Conservation (phyloP, 2,888 invertebrate genomes). For the Nasonovia ribisnigri region DNA sequence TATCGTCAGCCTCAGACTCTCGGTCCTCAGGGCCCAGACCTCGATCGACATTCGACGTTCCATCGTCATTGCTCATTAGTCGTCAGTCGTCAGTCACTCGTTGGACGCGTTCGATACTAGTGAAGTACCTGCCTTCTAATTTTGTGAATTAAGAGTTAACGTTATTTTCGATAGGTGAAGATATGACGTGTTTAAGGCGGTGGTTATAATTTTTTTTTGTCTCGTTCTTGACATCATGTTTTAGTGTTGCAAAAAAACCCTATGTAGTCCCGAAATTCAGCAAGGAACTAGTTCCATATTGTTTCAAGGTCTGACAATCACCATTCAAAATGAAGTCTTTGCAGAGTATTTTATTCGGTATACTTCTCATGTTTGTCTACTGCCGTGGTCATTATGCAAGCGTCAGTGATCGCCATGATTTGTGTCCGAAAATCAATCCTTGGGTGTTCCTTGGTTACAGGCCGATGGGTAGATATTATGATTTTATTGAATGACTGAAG, state of each 20-base stretch:
- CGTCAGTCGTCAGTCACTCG: neutral
- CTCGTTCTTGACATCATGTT: neutral
- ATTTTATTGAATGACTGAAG: neutral
- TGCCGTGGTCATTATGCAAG: constrained; percentile 10
- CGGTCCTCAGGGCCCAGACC: neutral
- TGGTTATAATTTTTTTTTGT: neutral
- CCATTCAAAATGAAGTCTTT: constrained; percentile 12
- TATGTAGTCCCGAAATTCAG: neutral
- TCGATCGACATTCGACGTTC: neutral
- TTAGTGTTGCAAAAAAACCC: neutral
- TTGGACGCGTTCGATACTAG: neutral
- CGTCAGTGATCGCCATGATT: constrained; percentile 47
- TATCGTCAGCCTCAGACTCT: neutral
- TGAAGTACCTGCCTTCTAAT: neutral
- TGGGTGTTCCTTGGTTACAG: constrained; percentile 71
- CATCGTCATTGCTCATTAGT: neutral
- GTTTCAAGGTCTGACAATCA: constrained; percentile 15
- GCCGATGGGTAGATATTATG: constrained; percentile 68
- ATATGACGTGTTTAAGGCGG: neutral
- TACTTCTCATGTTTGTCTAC: constrained; percentile 3
- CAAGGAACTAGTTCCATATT: constrained; percentile 35
- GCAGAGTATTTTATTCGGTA: neutral
- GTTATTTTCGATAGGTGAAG: neutral
- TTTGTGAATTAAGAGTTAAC: neutral
- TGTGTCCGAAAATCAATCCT: constrained; percentile 70